phyloP scores from a whole-genome alignment of 2,888 invertebrate species.

The Eueremaeus valkanovi region DNA sequence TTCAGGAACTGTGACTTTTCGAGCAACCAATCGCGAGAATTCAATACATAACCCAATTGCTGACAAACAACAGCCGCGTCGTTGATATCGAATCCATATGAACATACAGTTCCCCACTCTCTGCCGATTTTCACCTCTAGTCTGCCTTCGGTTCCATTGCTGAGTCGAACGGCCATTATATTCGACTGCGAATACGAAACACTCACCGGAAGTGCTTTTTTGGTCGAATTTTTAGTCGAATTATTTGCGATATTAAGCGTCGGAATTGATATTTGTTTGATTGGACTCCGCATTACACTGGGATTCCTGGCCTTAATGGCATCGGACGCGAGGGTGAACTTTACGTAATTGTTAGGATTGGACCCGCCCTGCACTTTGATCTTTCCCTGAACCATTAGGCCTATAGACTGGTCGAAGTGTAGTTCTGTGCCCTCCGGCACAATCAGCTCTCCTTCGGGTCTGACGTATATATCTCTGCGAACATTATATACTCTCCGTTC shows the following conservation, averaged over 20 bases:
- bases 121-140: constrained; percentile 69
- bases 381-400: constrained; percentile 93
- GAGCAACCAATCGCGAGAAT: constrained; percentile 85
- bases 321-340: constrained; percentile 43
- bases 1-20: constrained; percentile 78
- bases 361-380: constrained; percentile 59
- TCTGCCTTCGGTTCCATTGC: constrained; percentile 86
- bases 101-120: constrained; percentile 96
- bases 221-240: not conserved
- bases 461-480: constrained; percentile 84
- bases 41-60: constrained; percentile 84
- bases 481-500: constrained; percentile 76
- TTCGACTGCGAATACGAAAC: constrained; percentile 13
- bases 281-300: constrained; percentile 8
- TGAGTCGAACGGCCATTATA: constrained; percentile 64
- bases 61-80: constrained; percentile 92
- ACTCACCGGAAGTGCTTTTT: not conserved
- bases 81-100: constrained; percentile 87
- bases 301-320: not conserved
- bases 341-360: constrained; percentile 44
- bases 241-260: not conserved
- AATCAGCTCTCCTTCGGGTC: constrained; percentile 85
- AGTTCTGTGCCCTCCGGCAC: constrained; percentile 83
- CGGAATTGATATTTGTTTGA: constrained; percentile 1
- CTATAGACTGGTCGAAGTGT: constrained; percentile 73